Base-by-base conservation (phyloP, 2,797 vertebrate genomes). In the Cephalopachus bancanus region DNA sequence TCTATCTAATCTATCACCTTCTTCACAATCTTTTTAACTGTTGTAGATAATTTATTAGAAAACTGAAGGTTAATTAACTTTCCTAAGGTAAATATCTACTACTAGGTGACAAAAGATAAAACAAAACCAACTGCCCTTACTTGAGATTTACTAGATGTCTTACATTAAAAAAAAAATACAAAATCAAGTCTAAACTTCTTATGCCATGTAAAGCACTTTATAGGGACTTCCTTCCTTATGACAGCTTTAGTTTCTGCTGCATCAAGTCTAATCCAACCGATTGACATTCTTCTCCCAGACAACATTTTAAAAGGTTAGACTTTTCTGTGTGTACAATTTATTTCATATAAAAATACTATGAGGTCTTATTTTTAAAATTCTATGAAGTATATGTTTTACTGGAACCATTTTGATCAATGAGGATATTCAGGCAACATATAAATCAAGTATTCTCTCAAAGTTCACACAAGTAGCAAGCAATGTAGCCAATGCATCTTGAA, bases 31-130 rank as follows among this genome's bases (percentile, higher is more conserved):
- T 89, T 75, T 49, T 85, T 28, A 28, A 33, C 71, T 78, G 16
- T 72, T 89, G 79, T 19, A 84, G 51, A 72, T 44, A 10, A 59
- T 80, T 89, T 92, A 55, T 65, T 44, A 74, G n/a, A 89, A 89
- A 89, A 62, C n/a, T 26, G 26, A 74, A 74, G n/a, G 28, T 85
- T 80, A 67, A 55, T 22, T 75, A 24, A 67, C 53, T 69, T 84
- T 5, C 20, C 8, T 16, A 84, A 30, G 10, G 16, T 72, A 78
- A 84, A 88, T 84, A 16, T 2, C 26, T 84, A 59, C 33, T 44
- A 20, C 16, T n/a, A 92, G 24, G 44, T 67, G 20, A 20, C 30
- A 74, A 44, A 93, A 79, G 5, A 5, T 1, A 44, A 5, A 44
- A 44, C 3, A 44, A 44, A 28, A 16, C 1, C 15, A 51, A 10